Evolutionary conservation across 2,888 invertebrate genomes (phyloP).

Genomic region (Fabriciana adippe): DNA sequence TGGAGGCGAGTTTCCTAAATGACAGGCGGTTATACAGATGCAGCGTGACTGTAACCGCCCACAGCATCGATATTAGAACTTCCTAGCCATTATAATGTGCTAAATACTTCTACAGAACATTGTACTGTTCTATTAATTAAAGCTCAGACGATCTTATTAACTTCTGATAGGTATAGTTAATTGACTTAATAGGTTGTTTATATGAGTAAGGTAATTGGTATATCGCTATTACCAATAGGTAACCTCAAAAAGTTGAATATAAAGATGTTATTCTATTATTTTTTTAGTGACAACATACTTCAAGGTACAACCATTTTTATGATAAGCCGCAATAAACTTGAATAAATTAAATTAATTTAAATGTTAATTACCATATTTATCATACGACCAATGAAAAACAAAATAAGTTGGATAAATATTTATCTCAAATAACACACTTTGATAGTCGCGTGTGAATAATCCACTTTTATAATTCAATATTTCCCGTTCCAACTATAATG

Average conservation of each 20-base stretch:
- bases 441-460: neutral
- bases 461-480: constrained; percentile 10
- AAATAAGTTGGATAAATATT: too few relatives aligned
- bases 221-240: neutral
- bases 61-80: constrained; percentile 23
- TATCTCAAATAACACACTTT: neutral
- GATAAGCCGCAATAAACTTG: too few relatives aligned
- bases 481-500: constrained; percentile 37
- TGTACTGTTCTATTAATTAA: constrained; percentile 24
- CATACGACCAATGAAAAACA: too few relatives aligned
- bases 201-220: neutral
- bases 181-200: neutral
- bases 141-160: constrained; percentile 23
- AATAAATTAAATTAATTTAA: too few relatives aligned
- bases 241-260: neutral
- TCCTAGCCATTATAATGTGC: constrained; percentile 31
- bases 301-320: too few relatives aligned
- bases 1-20: neutral
- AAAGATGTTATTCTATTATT: too few relatives aligned
- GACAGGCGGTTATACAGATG: constrained; percentile 3
- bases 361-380: too few relatives aligned
- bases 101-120: constrained; percentile 24
- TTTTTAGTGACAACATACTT: too few relatives aligned
- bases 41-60: constrained; percentile 21
- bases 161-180: constrained; percentile 8